Evolutionary conservation across 2,113 vertebrate genomes (phyloP).

Genomic region (Eublepharis macularius): DNA sequence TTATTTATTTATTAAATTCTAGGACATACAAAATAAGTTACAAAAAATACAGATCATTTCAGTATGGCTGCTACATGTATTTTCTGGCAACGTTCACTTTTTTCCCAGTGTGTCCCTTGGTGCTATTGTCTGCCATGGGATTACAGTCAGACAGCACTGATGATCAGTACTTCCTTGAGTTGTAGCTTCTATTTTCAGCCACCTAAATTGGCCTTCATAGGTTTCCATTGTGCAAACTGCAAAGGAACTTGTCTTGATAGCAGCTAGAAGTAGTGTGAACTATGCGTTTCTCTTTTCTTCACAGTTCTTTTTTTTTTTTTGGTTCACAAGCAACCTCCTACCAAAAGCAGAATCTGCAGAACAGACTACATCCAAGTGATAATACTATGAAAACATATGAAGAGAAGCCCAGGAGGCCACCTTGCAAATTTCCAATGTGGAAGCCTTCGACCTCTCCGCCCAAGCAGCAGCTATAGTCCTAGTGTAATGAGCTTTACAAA

Average conservation of each 20-base stretch:
- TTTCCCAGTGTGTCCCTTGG: conserved; percentile 69
- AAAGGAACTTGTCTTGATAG: conserved; percentile 84
- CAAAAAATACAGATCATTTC: conserved; percentile 63
- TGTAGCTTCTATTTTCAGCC: conserved; percentile 78
- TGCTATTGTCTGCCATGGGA: conserved; percentile 74
- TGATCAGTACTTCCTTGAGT: conserved; percentile 77
- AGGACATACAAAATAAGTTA: conserved; percentile 56
- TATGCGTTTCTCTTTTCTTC: conserved; percentile 82
- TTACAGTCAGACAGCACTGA: conserved; percentile 76
- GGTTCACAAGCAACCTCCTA: conserved; percentile 83
- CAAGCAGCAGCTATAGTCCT: conserved; percentile 84
- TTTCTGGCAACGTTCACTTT: conserved; percentile 70
- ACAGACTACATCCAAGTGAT: conserved; percentile 84
- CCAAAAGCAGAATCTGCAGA: conserved; percentile 82
- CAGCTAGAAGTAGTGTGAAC: conserved; percentile 81
- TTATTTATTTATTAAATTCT: conserved; percentile 41
- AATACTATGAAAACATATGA: conserved; percentile 84
- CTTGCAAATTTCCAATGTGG: conserved; percentile 87
- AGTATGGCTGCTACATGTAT: conserved; percentile 60
- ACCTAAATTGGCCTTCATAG: conserved; percentile 84
- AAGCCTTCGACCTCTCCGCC: conserved; percentile 86
- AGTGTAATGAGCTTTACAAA: conserved; percentile 86
- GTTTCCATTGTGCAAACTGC: conserved; percentile 80
- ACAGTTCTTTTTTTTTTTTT: conserved; percentile 76
- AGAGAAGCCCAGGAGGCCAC: conserved; percentile 85